phyloP scores from a whole-genome alignment of 2,888 invertebrate genomes.

The Actias luna region DNA sequence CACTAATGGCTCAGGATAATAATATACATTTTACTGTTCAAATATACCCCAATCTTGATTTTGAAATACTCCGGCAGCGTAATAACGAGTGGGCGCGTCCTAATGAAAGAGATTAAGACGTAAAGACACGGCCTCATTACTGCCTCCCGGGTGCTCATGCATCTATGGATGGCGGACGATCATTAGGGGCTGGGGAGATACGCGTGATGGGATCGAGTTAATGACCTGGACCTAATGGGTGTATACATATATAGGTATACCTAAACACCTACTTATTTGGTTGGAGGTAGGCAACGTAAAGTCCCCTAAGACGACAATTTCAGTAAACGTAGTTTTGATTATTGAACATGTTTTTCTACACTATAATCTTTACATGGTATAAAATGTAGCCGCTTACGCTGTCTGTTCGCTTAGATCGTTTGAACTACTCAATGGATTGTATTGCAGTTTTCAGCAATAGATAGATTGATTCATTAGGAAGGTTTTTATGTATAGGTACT shows the following conservation, averaged over 20 bases:
- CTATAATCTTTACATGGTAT: too few species aligned
- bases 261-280: not conserved
- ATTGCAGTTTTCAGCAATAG: too few species aligned
- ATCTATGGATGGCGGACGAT: conserved; percentile 57
- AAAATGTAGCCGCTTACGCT: too few species aligned
- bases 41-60: conserved; percentile 1
- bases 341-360: too few species aligned
- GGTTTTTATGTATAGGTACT: too few species aligned
- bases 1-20: not conserved
- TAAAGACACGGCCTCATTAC: conserved; percentile 66
- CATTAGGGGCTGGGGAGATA: conserved; percentile 51
- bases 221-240: conserved; percentile 50
- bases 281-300: not conserved
- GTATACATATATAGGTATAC: conserved; percentile 9
- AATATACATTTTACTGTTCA: not conserved
- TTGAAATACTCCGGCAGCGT: conserved; percentile 29
- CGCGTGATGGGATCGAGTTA: conserved; percentile 36
- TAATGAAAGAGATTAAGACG: conserved; percentile 73
- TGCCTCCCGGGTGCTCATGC: conserved; percentile 51
- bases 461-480: too few species aligned
- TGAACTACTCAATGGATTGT: too few species aligned
- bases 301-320: not conserved
- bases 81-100: conserved; percentile 37
- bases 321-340: not conserved
- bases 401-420: too few species aligned